Base-by-base conservation (phyloP, 2,797 vertebrate genomes). In the Threskiornis aethiopicus region DNA sequence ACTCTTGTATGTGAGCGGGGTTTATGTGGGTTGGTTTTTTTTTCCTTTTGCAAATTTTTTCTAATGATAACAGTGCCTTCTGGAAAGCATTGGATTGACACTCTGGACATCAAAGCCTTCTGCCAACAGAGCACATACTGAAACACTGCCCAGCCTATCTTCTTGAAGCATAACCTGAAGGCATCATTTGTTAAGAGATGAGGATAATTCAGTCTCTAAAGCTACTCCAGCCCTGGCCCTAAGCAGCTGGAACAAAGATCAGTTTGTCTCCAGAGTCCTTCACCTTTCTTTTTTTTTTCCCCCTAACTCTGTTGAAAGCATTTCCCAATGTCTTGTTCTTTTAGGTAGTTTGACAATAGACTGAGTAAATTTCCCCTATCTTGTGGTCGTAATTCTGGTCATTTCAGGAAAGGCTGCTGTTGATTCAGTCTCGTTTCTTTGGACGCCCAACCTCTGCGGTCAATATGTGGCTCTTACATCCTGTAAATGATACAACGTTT, bases 141-240 rank as follows among this genome's bases (percentile, higher is more conserved):
- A 86, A 91, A 67, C 67, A 72, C 13, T 42, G 49, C 61, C 76
- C 44, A 69, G 76, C 69, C 46, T 47, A 5, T 39, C 28, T 35
- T 83, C 59, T 64, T 81, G 41, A 91, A 88, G 90, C 42, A 84
- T 37, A 79, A 95, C 37, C 76, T 91, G n/a, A 86, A 91, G 76
- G 62, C 31, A 57, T 75, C 16, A 35, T 64, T 86, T 94, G 37
- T 81, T 93, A 59, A 71, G 37, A 78, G 15, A 9, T 57, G 39
- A 81, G 21, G 61, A 57, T 52, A 81, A 75, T 65, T 77, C 72
- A 42, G 17, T 54, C 31, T 92, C 67, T 81, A 35, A 89, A 81
- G 8, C n/a, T n/a, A 37, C 25, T 80, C n/a, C 62, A 44, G 41
- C 14, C 24, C n/a, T 73, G 44, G 20, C 25, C 72, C 49, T 61